These are phyloP conservation scores for Clamator glandarius DNA, from an alignment of 2,797 vertebrate species.

Conservation along the genomic window DNA sequence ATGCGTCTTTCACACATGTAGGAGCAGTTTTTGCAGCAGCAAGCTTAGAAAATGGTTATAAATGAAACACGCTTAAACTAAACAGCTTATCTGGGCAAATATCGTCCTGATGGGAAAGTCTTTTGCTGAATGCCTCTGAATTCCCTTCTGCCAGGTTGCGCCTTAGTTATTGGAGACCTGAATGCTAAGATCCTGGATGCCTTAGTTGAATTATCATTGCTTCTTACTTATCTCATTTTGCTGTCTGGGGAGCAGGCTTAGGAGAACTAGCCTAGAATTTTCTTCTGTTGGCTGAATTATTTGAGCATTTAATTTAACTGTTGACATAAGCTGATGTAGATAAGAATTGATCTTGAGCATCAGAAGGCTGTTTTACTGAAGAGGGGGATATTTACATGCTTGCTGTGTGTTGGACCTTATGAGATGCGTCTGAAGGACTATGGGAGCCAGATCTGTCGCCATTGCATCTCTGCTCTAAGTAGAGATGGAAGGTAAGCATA, in stretches of 20 bases:
- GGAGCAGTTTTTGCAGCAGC: neutral
- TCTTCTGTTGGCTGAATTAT: neutral
- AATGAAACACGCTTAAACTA: neutral
- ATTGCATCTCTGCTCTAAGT: neutral
- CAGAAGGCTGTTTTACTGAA: neutral
- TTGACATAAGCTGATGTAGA: neutral
- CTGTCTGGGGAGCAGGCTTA: neutral
- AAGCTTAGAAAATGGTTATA: neutral
- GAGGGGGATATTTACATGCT: neutral
- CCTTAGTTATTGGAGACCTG: neutral
- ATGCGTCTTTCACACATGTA: neutral
- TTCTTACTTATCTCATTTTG: neutral
- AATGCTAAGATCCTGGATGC: neutral
- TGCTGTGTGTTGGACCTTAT: neutral
- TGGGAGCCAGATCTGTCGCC: neutral
- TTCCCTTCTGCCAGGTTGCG: neutral
- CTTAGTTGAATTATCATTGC: neutral
- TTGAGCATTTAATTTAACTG: accelerated
- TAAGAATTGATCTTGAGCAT: neutral
- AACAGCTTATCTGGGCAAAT: neutral
- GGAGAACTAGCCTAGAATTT: neutral
- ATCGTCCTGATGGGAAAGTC: neutral
- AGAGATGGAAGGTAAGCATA: no score
- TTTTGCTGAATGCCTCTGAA: neutral
- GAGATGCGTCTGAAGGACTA: neutral